Evolutionary conservation across 1,140 invertebrate genomes (phyloP).

Genomic region (Cotesia typhae): DNA sequence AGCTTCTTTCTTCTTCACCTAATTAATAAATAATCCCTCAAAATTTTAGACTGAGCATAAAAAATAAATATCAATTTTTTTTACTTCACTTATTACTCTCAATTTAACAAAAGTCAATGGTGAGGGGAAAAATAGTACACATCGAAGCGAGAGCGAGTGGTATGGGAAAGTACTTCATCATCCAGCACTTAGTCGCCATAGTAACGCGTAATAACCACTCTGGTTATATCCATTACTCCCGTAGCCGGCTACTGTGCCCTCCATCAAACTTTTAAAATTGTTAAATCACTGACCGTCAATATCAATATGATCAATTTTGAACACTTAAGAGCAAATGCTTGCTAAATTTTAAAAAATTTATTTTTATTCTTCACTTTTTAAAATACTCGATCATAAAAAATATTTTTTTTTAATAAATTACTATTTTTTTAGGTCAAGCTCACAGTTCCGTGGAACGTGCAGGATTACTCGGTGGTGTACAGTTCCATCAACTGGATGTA

Average conservation of each 20-base stretch:
- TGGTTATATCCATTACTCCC: constrained; percentile 44
- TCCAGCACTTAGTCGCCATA: constrained; percentile 63
- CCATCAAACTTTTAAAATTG: neutral
- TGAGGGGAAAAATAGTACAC: neutral
- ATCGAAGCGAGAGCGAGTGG: constrained; percentile 6
- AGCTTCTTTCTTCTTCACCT: constrained; percentile 49
- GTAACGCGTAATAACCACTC: constrained; percentile 62
- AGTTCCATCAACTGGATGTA: constrained; percentile 80
- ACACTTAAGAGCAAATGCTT: neutral
- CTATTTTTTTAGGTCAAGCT: constrained; percentile 75
- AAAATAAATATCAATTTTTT: neutral
- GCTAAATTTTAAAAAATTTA: too few relatives aligned
- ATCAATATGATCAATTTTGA: neutral
- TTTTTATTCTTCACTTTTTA: too few relatives aligned
- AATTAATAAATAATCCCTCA: neutral
- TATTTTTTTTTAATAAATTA: constrained; percentile 28
- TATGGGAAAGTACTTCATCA: constrained; percentile 57
- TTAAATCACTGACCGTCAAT: neutral
- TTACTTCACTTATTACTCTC: neutral
- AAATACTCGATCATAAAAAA: too few relatives aligned
- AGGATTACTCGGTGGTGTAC: constrained; percentile 87
- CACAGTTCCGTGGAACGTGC: constrained; percentile 96
- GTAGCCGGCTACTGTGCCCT: neutral
- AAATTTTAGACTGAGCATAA: neutral
- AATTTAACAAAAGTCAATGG: neutral